A percentile compares a stretch with the other conserved stretches of the same genome.
Evolutionary conservation across 2,888 invertebrate species (phyloP).

Genomic region (Drosophila flavopinicola): DNA sequence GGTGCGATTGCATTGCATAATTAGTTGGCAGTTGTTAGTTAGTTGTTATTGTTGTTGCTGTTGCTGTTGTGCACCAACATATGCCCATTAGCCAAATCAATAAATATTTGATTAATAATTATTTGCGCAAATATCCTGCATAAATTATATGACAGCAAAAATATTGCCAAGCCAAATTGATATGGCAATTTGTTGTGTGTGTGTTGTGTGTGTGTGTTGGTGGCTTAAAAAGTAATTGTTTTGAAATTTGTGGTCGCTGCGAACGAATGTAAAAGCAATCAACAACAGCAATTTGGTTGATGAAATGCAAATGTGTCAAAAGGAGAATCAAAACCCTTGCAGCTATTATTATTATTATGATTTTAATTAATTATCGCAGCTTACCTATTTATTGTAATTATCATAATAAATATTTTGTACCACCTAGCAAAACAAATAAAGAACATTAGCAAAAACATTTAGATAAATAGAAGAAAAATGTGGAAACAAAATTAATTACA

Average conservation of each 20-base stretch:
- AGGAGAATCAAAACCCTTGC: neutral
- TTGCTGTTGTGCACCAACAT: slow-evolving; percentile 13
- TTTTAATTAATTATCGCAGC: neutral
- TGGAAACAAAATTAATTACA: no score
- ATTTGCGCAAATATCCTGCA: slow-evolving; percentile 48
- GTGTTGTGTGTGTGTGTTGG: no score
- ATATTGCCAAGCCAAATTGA: slow-evolving; percentile 4
- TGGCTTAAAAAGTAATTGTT: neutral
- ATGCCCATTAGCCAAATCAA: slow-evolving; percentile 61
- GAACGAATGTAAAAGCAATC: slow-evolving; percentile 1
- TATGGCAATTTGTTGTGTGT: slow-evolving; percentile 9
- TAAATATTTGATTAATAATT: slow-evolving; percentile 73
- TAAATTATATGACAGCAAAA: slow-evolving; percentile 42
- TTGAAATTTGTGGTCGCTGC: slow-evolving; percentile 2
- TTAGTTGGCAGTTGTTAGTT: slow-evolving; percentile 46
- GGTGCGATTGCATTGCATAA: slow-evolving; percentile 52
- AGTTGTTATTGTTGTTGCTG: slow-evolving; percentile 15
- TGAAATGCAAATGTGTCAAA: neutral
- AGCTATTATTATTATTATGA: no score
- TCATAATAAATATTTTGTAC: no score
- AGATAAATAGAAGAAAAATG: no score
- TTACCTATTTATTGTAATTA: no score
- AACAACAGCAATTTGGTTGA: slow-evolving; percentile 1
- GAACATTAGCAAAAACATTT: no score
- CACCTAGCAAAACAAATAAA: no score